A percentile compares a stretch with the other conserved stretches of the same genome.
These are phyloP conservation scores for Spinus olivaceus DNA, from an alignment of 2,797 vertebrate genomes.

Conservation along the genomic window DNA sequence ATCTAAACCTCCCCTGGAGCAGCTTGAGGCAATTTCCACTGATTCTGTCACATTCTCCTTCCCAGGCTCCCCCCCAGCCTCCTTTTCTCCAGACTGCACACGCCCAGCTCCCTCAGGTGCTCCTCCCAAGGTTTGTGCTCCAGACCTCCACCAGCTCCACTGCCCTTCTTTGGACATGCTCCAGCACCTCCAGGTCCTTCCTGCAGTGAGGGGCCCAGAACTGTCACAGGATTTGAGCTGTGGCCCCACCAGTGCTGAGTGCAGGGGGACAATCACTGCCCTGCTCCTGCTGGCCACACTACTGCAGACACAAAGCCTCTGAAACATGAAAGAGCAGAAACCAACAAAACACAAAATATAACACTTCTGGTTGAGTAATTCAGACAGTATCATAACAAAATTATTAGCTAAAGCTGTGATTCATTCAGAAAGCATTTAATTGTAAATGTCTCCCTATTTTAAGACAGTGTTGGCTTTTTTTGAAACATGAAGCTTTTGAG, in stretches of 20 bases:
- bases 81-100: not conserved
- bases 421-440: not conserved
- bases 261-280: not conserved
- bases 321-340: not conserved
- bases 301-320: not conserved
- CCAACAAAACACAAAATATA: not conserved
- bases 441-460: not conserved
- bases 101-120: accelerated
- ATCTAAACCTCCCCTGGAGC: not conserved
- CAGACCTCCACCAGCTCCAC: not conserved
- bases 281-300: not conserved
- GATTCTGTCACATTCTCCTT: not conserved
- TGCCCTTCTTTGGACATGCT: not conserved
- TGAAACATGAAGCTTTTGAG: not conserved
- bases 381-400: not conserved
- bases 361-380: not conserved
- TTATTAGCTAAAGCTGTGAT: not conserved
- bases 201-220: not conserved
- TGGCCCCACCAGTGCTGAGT: accelerated
- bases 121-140: not conserved
- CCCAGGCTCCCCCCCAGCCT: not conserved
- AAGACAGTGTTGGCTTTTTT: not conserved
- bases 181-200: not conserved
- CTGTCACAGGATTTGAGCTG: not conserved
- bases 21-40: not conserved